Evolutionary conservation across 2,888 invertebrate genomes (phyloP), one percentile per base, ranked within the genome.

Genomic region (Aphodius sticticus): DNA sequence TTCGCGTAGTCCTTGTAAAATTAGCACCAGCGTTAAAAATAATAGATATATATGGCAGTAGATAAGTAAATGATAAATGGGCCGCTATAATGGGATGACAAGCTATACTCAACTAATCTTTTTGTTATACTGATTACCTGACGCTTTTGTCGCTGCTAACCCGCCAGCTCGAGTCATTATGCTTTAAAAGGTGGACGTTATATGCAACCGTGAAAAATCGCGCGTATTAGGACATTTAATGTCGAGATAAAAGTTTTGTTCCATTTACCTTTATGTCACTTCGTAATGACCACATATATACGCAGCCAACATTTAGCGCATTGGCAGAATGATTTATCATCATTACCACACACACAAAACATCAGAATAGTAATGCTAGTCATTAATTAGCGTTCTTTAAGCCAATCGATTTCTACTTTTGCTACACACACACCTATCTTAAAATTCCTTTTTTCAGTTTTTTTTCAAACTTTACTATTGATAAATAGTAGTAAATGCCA

Each of bases 11-110:
- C 9, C 4, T 53, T 5, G 1, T 1, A 53, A 53, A 53, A 53
- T 53, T 53, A 53, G 53, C 53, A 53, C 53, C 7, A 5, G 53
- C 53, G 53, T 53, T 53, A 7, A 53, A 53, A 53, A 53, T 53
- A 53, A 53, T 53, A 53, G 53, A 53, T 53, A 53, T 53, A 53
- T 53, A 53, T 53, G 53, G 53, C 53, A 53, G 53, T 53, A 53
- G 53, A 53, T 53, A 53, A 53, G 53, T 53, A 53, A 53, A 53
- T 53, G 53, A 53, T 53, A 53, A 53, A 53, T 53, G 53, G 53
- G 2, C 53, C 53, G 53, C 53, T 53, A 53, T 9, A 53, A 53
- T 53, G 53, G 53, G 3, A 53, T 53, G 53, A 53, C 53, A 53
- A 53, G 53, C 53, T 53, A 53, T 53, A 53, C 53, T 53, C 53